Percentiles rank a stretch among this genome's conserved stretches.
These are phyloP conservation scores for Neoitamus cyanurus DNA, from an alignment of 2,888 invertebrate species.

Conservation along the genomic window DNA sequence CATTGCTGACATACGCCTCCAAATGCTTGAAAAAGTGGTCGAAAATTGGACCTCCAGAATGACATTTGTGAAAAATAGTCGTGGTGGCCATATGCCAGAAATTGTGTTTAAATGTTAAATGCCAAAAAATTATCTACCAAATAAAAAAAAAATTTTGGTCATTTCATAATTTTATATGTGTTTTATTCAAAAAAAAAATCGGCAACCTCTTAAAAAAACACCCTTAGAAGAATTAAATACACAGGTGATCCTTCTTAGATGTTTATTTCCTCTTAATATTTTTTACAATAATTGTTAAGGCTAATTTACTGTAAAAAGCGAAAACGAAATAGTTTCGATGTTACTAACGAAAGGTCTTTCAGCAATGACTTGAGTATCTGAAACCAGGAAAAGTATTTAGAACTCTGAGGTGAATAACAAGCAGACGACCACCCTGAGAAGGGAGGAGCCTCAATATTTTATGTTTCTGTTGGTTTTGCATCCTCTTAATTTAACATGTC, in stretches of 20 bases:
- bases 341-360: neutral
- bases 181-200: no score
- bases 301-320: conserved; percentile 40
- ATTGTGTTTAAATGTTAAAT: no score
- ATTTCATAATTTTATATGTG: no score
- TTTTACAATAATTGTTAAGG: conserved; percentile 30
- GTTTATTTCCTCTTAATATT: neutral
- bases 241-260: neutral
- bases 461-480: neutral
- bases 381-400: conserved; percentile 36
- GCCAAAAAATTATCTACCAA: no score
- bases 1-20: no score
- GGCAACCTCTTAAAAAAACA: no score
- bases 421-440: neutral
- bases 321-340: conserved; percentile 10
- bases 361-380: conserved; percentile 17
- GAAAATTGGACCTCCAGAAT: no score
- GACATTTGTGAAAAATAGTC: no score
- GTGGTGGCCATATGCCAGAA: no score
- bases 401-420: conserved; percentile 33
- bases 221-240: neutral
- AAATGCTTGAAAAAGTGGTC: no score
- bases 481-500: neutral
- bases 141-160: neutral
- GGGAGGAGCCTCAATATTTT: neutral